Evolutionary conservation across 2,797 vertebrate species (phyloP), one percentile per base, ranked within the genome.

Genomic region (Pampus argenteus): DNA sequence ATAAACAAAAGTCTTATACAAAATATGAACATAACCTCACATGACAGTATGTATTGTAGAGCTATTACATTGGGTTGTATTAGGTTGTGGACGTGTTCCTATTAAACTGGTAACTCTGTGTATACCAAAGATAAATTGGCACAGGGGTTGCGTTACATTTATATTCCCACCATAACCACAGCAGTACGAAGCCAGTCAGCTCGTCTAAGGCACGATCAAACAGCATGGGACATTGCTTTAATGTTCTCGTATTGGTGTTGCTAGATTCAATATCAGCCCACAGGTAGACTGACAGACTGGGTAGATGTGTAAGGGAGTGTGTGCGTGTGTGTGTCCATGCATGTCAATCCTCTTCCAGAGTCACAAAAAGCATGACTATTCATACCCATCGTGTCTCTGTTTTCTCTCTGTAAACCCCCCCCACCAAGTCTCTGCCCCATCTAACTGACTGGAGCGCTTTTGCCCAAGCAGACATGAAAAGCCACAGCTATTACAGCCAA

Each of bases 401-500:
- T 34, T 17, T 61, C 54, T 47, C 26, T 31, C 20, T 3, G 5
- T 7, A n/a, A n/a, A n/a, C 49, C 63, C 40, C 68, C 45, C 66
- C 45, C 50, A 26, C 66, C n/a, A n/a, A n/a, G n/a, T 83, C 80
- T 79, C 58, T 67, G 38, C 58, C 61, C 72, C 50, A 81, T 88
- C 80, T 75, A 78, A 90, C 83, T 81, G 81, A 88, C 79, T 81
- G 51, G 65, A 77, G 81, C 62, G 38, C 74, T 76, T 85, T 79
- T 74, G 78, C 68, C 40, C 15, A 26, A 78, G 79, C 85, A 86
- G 78, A 81, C 79, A 78, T 84, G 84, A 85, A 84, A 88, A 86
- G 72, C 78, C 65, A 78, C 48, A 50, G 86, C 81, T 84, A 84
- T 91, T 92, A 91, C 81, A 89, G 90, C 85, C 84, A 89, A 91